Percentiles rank a stretch among this genome's conserved stretches.
Evolutionary conservation across 2,797 vertebrate genomes (phyloP).

Genomic region (Tamandua tetradactyla): DNA sequence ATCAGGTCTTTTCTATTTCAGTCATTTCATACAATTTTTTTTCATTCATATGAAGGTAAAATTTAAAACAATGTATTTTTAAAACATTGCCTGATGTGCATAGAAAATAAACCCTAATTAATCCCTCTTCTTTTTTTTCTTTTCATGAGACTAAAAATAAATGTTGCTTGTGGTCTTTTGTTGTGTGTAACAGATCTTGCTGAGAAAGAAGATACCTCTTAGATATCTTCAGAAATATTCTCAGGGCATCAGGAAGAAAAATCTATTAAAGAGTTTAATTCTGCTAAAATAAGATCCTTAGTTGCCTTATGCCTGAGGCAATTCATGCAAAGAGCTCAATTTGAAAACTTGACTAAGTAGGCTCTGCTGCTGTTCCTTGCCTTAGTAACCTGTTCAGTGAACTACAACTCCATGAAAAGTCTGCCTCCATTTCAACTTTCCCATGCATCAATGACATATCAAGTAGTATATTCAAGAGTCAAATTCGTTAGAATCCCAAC

Average conservation of each 20-base stretch:
- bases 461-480: not conserved
- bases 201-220: slow-evolving; percentile 58
- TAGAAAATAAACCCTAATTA: slow-evolving; percentile 7
- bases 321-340: slow-evolving; percentile 42
- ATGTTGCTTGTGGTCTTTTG: slow-evolving; percentile 79
- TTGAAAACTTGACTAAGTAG: slow-evolving; percentile 61
- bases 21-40: slow-evolving; percentile 17
- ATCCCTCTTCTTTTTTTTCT: not conserved
- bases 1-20: not conserved
- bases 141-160: slow-evolving; percentile 57
- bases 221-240: slow-evolving; percentile 65
- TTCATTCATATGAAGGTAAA: slow-evolving; percentile 35
- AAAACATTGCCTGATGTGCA: not conserved
- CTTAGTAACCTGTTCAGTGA: not conserved
- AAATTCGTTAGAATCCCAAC: not conserved
- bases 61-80: slow-evolving; percentile 33
- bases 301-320: slow-evolving; percentile 63
- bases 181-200: slow-evolving; percentile 69
- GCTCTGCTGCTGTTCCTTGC: not conserved
- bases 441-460: not conserved
- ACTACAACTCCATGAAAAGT: not conserved
- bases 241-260: slow-evolving; percentile 49
- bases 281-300: slow-evolving; percentile 74
- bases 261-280: slow-evolving; percentile 77
- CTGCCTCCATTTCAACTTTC: not conserved